Evolutionary conservation across 2,888 invertebrate species (phyloP).

Genomic region (Siphlonurus alternatus): DNA sequence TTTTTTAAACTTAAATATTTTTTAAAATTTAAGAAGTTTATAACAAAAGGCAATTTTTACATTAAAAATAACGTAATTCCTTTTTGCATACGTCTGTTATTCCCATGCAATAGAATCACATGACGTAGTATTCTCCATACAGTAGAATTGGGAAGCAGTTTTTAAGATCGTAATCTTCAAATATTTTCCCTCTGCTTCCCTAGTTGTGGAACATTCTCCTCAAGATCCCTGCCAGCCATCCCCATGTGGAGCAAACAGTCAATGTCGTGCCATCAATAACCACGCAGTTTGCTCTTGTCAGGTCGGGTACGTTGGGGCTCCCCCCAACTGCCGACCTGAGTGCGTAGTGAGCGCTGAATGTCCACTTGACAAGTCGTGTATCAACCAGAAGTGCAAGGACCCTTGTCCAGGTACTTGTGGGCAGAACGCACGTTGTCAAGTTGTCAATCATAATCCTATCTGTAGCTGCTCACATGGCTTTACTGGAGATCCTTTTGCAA

Average conservation of each 20-base stretch:
- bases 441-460: slow-evolving; percentile 48
- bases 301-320: slow-evolving; percentile 42
- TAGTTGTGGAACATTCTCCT: not conserved
- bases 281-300: slow-evolving; percentile 46
- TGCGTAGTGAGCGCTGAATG: slow-evolving; percentile 49
- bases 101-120: no score
- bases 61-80: no score
- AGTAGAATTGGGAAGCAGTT: no score
- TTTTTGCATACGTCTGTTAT: no score
- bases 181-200: not conserved
- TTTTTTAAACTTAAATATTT: no score
- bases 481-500: slow-evolving; percentile 45
- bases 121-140: no score
- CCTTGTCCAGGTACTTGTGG: slow-evolving; percentile 51
- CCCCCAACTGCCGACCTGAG: slow-evolving; percentile 46
- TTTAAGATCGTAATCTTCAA: no score
- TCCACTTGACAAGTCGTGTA: slow-evolving; percentile 41
- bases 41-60: no score
- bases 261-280: slow-evolving; percentile 41
- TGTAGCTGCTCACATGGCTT: slow-evolving; percentile 44
- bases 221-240: slow-evolving; percentile 44
- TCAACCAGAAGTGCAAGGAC: slow-evolving; percentile 44
- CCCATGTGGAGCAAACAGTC: slow-evolving; percentile 49
- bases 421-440: slow-evolving; percentile 43
- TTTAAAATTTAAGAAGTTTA: no score